These are phyloP conservation scores for Gymnocephalus cernua DNA, from an alignment of 2,113 vertebrate genomes.

Conservation along the genomic window DNA sequence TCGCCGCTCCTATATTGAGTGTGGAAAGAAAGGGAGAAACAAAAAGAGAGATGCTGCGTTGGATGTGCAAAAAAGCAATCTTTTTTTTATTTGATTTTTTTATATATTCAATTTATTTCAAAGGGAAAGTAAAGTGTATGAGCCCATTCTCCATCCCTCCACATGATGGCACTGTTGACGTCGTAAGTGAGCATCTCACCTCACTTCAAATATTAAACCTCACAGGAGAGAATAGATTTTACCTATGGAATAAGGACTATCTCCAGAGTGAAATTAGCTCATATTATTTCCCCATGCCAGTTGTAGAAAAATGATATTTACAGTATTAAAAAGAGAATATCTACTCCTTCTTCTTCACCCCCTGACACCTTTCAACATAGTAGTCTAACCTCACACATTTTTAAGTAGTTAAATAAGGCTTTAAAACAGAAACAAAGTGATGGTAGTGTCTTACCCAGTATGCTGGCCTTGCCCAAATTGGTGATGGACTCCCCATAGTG, in stretches of 20 bases:
- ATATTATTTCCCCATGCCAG: neutral
- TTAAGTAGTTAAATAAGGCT: too few species aligned
- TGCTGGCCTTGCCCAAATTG: slow-evolving; percentile 97
- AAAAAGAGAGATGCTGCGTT: neutral
- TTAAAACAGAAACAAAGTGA: neutral
- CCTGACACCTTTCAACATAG: neutral
- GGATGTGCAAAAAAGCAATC: neutral
- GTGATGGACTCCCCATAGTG: slow-evolving; percentile 98
- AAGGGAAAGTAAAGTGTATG: neutral
- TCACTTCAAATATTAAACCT: neutral
- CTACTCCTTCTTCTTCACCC: neutral
- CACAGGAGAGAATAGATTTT: slow-evolving; percentile 1
- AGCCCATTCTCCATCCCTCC: slow-evolving; percentile 28
- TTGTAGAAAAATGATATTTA: neutral
- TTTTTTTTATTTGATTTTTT: neutral
- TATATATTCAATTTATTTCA: neutral
- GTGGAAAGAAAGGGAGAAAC: neutral
- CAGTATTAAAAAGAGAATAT: neutral
- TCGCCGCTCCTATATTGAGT: slow-evolving; percentile 89
- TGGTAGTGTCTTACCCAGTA: slow-evolving; percentile 86
- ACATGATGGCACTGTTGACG: slow-evolving; percentile 67
- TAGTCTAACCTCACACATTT: neutral
- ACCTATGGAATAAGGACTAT: neutral
- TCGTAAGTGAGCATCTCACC: neutral
- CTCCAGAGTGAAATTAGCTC: neutral